Evolutionary conservation across 2,888 invertebrate genomes (phyloP).

Genomic region (Drosophila yooni): DNA sequence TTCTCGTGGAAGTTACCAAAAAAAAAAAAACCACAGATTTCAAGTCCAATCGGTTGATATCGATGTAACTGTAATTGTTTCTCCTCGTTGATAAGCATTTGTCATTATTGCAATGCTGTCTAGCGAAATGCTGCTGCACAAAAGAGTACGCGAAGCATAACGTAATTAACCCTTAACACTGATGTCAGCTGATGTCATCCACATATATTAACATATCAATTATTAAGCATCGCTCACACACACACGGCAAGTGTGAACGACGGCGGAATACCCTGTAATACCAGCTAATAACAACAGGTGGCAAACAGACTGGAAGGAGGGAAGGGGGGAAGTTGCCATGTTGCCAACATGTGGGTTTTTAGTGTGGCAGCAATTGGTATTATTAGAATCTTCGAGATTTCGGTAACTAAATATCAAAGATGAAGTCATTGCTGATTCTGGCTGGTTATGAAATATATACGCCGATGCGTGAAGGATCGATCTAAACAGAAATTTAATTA

Average conservation of each 20-base stretch:
- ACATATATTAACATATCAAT: neutral
- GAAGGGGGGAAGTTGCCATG: neutral
- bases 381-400: neutral
- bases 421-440: neutral
- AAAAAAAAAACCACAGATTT: neutral
- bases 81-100: neutral
- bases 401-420: neutral
- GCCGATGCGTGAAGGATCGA: neutral
- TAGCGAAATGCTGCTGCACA: neutral
- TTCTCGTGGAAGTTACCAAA: neutral
- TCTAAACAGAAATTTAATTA: neutral
- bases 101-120: slow-evolving; percentile 5
- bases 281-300: neutral
- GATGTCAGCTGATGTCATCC: neutral
- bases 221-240: neutral
- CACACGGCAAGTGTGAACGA: neutral
- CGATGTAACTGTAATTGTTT: neutral
- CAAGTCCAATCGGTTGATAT: neutral
- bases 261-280: neutral
- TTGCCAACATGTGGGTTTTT: neutral
- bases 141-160: neutral
- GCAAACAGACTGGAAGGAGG: neutral
- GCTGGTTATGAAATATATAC: neutral
- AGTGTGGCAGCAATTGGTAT: neutral
- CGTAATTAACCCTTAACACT: neutral